A percentile compares a stretch with the other conserved stretches of the same genome.
phyloP scores from a whole-genome alignment of 2,113 vertebrate genomes.

The Aphelocoma coerulescens region DNA sequence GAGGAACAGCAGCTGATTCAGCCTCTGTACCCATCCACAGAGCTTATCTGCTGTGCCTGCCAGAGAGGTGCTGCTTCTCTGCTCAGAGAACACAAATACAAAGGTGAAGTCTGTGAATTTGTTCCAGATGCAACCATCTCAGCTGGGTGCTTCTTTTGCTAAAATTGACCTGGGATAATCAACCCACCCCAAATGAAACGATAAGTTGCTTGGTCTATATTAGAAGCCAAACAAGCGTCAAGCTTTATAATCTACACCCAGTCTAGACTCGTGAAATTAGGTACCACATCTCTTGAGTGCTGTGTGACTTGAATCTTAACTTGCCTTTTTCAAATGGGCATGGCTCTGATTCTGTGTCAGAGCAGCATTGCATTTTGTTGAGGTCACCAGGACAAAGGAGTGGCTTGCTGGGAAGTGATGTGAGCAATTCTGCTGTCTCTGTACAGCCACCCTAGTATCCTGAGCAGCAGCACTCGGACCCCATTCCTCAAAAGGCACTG shows the following conservation, averaged over 20 bases:
- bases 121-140: neutral
- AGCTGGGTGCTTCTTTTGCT: neutral
- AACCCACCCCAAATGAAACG: neutral
- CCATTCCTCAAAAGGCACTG: fast-evolving
- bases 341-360: neutral
- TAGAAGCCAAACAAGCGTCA: neutral
- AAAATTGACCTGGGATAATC: neutral
- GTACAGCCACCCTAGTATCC: neutral
- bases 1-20: neutral
- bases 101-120: neutral
- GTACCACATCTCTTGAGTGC: neutral
- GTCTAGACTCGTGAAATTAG: neutral
- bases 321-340: neutral
- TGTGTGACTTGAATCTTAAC: neutral
- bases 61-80: neutral
- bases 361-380: neutral
- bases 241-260: neutral
- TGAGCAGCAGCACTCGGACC: fast-evolving
- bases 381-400: neutral
- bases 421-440: neutral
- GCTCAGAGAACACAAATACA: neutral
- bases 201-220: neutral
- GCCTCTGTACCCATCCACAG: neutral
- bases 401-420: neutral
- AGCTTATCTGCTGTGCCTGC: neutral